These are phyloP conservation scores for Diarsia brunnea DNA, from an alignment of 2,888 invertebrate genomes.

Conservation along the genomic window DNA sequence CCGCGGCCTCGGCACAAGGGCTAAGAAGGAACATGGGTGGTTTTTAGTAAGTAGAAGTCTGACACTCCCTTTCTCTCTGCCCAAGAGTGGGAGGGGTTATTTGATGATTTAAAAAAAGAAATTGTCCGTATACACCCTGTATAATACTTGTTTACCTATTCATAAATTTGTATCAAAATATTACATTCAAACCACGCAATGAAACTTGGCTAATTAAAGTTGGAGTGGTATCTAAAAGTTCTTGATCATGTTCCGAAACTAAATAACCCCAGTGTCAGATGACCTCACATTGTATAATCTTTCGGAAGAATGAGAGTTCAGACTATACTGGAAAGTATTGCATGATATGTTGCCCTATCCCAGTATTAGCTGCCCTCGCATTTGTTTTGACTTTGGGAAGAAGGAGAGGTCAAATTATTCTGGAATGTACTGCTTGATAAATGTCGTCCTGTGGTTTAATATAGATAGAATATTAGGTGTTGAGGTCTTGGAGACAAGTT, in stretches of 20 bases:
- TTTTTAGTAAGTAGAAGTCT: too few relatives aligned
- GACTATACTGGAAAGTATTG: not conserved
- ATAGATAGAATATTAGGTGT: constrained; percentile 4
- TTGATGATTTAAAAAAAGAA: too few relatives aligned
- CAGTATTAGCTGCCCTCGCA: not conserved
- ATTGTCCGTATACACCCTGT: too few relatives aligned
- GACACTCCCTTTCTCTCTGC: too few relatives aligned
- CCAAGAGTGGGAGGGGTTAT: too few relatives aligned
- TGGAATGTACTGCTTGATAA: not conserved
- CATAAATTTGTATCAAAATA: not conserved
- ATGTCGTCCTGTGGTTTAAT: not conserved
- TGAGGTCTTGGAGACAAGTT: not conserved
- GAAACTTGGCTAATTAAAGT: constrained; percentile 24
- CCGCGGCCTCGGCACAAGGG: too few relatives aligned
- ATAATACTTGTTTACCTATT: too few relatives aligned
- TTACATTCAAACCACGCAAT: constrained; percentile 10
- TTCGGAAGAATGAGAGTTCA: not conserved
- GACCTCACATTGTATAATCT: not conserved
- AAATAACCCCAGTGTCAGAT: not conserved
- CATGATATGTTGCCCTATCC: not conserved
- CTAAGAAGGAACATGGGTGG: too few relatives aligned
- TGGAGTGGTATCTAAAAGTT: constrained; percentile 21
- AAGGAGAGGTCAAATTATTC: not conserved
- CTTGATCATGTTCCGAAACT: not conserved
- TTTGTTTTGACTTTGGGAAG: rapidly evolving